These are phyloP conservation scores for Hydrophis major DNA, from an alignment of 2,797 vertebrate species.

Conservation along the genomic window DNA sequence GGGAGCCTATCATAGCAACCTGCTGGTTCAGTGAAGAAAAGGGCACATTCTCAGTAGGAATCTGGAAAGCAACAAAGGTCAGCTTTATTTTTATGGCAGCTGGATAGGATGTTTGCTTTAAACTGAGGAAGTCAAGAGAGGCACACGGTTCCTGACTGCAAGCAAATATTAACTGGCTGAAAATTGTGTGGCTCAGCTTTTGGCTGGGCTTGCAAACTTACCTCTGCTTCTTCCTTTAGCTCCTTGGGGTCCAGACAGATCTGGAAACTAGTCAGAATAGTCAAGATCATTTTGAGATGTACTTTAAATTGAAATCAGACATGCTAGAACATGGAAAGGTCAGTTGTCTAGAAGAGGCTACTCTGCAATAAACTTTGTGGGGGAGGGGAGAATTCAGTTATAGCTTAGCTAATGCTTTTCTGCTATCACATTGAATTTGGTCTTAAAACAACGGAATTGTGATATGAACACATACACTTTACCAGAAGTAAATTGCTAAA, in stretches of 20 bases:
- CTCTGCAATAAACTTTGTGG: neutral
- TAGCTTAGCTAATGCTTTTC: neutral
- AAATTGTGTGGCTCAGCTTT: neutral
- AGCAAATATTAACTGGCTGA: neutral
- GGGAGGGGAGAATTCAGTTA: neutral
- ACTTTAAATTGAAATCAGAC: neutral
- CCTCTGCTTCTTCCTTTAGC: neutral
- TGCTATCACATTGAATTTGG: neutral
- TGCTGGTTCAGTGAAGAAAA: neutral
- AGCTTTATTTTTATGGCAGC: neutral
- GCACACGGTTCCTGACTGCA: neutral
- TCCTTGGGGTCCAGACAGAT: neutral
- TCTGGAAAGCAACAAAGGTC: neutral
- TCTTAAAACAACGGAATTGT: neutral
- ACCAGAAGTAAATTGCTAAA: conserved; percentile 37
- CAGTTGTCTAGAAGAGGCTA: neutral
- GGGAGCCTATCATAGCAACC: neutral
- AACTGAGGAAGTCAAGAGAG: neutral
- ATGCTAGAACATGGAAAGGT: neutral
- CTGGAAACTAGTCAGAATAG: neutral
- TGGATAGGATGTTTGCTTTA: neutral
- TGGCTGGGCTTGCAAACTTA: neutral
- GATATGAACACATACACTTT: conserved; percentile 43
- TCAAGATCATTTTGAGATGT: neutral
- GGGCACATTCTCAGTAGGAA: neutral